Percentiles rank a stretch among this genome's conserved stretches.
Conservation (phyloP, 92 coral and sea anemone species). For the Ricordea florida region DNA sequence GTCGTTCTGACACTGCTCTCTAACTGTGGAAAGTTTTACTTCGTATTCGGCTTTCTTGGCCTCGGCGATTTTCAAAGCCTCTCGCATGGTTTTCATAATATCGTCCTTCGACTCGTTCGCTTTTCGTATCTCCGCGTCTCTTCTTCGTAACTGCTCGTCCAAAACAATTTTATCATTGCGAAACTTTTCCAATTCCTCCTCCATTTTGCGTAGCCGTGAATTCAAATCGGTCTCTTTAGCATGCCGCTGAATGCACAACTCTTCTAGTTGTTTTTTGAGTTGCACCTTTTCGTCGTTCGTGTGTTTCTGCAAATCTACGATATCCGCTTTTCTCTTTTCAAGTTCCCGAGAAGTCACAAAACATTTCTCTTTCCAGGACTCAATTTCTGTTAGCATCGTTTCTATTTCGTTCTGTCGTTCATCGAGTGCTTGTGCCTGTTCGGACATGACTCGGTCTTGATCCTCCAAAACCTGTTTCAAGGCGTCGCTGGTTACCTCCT, state of each 20-base stretch:
- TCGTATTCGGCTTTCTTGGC: conserved; percentile 73
- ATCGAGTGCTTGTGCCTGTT: conserved; percentile 68
- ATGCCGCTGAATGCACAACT: background rate
- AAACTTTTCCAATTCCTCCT: conserved; percentile 4
- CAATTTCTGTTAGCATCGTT: conserved; percentile 40
- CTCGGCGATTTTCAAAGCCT: conserved; percentile 77
- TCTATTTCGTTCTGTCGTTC: conserved; percentile 68
- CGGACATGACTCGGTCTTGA: conserved; percentile 54
- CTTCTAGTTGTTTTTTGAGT: background rate
- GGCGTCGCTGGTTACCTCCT: conserved; percentile 17
- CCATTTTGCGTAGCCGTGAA: background rate
- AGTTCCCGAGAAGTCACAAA: conserved; percentile 34
- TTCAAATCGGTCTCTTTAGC: background rate
- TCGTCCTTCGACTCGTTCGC: conserved; percentile 61
- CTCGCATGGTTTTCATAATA: conserved; percentile 77
- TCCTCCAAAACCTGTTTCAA: conserved; percentile 51
- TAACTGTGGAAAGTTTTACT: conserved; percentile 49
- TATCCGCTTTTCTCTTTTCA: conserved; percentile 47
- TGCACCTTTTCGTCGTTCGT: background rate
- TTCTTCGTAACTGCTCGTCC: conserved; percentile 44
- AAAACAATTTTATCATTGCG: no score
- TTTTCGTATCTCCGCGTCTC: conserved; percentile 74
- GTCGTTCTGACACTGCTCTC: conserved; percentile 22
- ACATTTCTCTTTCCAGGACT: conserved; percentile 23
- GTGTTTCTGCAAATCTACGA: background rate